A percentile compares a stretch with the other conserved stretches of the same genome.
Evolutionary conservation across 2,888 invertebrate genomes (phyloP).

Genomic region (Macropis europaea): DNA sequence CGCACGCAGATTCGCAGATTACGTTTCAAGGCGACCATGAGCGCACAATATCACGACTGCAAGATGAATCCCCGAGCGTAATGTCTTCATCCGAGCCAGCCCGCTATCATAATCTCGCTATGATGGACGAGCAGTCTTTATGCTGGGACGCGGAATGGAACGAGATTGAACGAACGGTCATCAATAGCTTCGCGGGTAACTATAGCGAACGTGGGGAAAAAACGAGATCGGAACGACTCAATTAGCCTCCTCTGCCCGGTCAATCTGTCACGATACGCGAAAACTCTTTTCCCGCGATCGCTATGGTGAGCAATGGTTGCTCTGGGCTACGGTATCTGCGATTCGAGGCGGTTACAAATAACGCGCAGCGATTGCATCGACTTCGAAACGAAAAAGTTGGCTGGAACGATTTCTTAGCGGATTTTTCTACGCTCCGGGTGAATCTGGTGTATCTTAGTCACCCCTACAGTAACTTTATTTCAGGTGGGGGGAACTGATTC

Average conservation of each 20-base stretch:
- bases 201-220: not conserved
- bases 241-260: constrained; percentile 36
- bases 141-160: constrained; percentile 69
- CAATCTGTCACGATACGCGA: constrained; percentile 52
- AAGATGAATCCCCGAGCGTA: constrained; percentile 63
- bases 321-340: constrained; percentile 12
- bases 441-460: too few relatives aligned
- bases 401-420: too few relatives aligned
- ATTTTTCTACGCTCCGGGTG: too few relatives aligned
- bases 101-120: constrained; percentile 74
- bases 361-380: constrained; percentile 29
- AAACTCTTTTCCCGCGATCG: constrained; percentile 8
- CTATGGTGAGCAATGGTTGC: constrained; percentile 14
- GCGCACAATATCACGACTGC: constrained; percentile 17
- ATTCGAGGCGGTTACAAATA: constrained; percentile 45
- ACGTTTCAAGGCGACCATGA: constrained; percentile 15
- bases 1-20: constrained; percentile 22
- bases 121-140: constrained; percentile 76
- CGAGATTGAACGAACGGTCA: constrained; percentile 71
- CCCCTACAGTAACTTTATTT: too few relatives aligned
- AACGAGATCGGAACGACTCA: constrained; percentile 45
- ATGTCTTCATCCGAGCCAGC: constrained; percentile 73
- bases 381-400: too few relatives aligned
- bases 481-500: too few relatives aligned
- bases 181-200: constrained; percentile 64